Evolutionary conservation across 2,888 invertebrate species (phyloP).

Genomic region (Drosophila anomelani): DNA sequence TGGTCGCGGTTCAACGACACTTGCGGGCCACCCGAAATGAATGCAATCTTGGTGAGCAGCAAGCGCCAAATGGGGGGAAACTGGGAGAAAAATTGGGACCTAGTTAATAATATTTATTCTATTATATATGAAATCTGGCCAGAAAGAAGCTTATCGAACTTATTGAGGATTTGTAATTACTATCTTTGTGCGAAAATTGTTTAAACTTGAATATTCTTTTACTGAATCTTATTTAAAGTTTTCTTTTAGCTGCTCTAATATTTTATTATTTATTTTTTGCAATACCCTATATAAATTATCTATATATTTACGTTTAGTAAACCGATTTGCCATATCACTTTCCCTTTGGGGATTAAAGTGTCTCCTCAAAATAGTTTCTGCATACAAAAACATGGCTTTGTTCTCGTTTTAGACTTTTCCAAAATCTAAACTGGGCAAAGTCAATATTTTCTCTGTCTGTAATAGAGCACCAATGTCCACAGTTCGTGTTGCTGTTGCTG

Average conservation of each 20-base stretch:
- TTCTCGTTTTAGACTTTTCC: background rate
- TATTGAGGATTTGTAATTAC: background rate
- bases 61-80: slow-evolving; percentile 5
- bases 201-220: background rate
- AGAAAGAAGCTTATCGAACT: background rate
- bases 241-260: background rate
- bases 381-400: too few species aligned
- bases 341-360: background rate
- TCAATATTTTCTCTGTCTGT: slow-evolving; percentile 6
- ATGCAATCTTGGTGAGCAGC: slow-evolving; percentile 17
- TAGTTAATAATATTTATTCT: background rate
- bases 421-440: background rate
- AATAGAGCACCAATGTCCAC: slow-evolving; percentile 17
- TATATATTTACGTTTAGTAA: background rate
- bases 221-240: background rate
- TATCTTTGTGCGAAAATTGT: background rate
- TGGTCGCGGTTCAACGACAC: slow-evolving; percentile 37
- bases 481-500: slow-evolving; percentile 9
- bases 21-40: slow-evolving; percentile 8
- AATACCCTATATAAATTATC: background rate
- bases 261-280: background rate
- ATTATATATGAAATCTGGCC: background rate
- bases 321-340: background rate
- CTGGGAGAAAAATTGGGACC: background rate
- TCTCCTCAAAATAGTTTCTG: background rate